Percentiles rank a stretch among this genome's conserved stretches.
Conservation (phyloP, 1,140 invertebrate species). For the Heliothis virescens region DNA sequence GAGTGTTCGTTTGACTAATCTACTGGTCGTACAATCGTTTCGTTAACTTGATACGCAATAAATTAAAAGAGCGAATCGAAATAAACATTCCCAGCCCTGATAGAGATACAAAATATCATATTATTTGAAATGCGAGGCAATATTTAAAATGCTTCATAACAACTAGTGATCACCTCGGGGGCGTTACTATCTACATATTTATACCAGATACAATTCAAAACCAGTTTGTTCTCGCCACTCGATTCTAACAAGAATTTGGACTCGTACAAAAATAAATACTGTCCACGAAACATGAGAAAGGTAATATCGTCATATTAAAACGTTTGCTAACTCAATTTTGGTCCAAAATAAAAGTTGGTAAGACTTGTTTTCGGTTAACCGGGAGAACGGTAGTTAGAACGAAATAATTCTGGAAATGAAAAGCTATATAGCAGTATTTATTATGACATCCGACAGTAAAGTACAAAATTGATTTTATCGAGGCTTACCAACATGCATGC, state of each 20-base stretch:
- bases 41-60: slow-evolving; percentile 38
- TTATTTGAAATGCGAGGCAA: slow-evolving; percentile 58
- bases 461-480: slow-evolving; percentile 84
- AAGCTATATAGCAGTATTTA: slow-evolving; percentile 81
- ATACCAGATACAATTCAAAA: slow-evolving; percentile 80
- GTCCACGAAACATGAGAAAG: slow-evolving; percentile 83
- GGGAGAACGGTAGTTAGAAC: slow-evolving; percentile 67
- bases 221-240: slow-evolving; percentile 76
- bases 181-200: slow-evolving; percentile 83
- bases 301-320: slow-evolving; percentile 70
- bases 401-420: slow-evolving; percentile 70
- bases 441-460: slow-evolving; percentile 83
- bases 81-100: slow-evolving; percentile 57
- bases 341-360: slow-evolving; percentile 65
- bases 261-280: slow-evolving; percentile 85
- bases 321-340: slow-evolving; percentile 65
- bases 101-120: slow-evolving; percentile 62
- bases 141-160: slow-evolving; percentile 66
- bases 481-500: slow-evolving; percentile 68
- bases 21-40: slow-evolving; percentile 32
- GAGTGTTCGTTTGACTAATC: slow-evolving; percentile 35
- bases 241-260: slow-evolving; percentile 84
- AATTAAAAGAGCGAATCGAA: slow-evolving; percentile 46
- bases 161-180: slow-evolving; percentile 73
- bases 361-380: slow-evolving; percentile 70